Evolutionary conservation across 2,888 invertebrate genomes (phyloP).

Genomic region (Tanytarsus gracilentus): DNA sequence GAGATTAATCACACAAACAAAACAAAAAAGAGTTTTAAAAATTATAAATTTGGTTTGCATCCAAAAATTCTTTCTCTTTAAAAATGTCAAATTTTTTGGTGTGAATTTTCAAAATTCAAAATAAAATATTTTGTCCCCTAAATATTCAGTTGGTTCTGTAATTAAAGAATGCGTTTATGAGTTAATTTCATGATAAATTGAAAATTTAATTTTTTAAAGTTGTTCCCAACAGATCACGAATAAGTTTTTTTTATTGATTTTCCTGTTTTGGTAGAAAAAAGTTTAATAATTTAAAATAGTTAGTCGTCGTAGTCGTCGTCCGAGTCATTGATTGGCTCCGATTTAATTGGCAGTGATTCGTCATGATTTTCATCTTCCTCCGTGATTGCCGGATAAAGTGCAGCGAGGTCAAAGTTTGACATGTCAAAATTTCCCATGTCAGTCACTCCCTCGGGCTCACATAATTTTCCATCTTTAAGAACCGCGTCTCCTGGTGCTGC

Average conservation of each 20-base stretch:
- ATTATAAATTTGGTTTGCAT: no score
- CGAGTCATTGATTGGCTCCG: background rate
- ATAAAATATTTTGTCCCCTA: no score
- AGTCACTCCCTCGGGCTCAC: background rate
- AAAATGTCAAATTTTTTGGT: no score
- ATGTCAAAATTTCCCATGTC: background rate
- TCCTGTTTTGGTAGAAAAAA: background rate
- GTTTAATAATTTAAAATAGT: background rate
- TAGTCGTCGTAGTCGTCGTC: background rate
- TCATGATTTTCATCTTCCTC: background rate
- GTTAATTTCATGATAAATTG: no score
- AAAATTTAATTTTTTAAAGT: no score
- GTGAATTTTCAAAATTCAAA: no score
- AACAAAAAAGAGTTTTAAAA: no score
- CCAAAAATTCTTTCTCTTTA: no score
- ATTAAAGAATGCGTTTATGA: no score
- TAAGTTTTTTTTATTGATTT: background rate
- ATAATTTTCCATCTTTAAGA: conserved; percentile 4
- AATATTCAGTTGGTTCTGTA: no score
- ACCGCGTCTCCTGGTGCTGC: conserved; percentile 1
- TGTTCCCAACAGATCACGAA: no score
- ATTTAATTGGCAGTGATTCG: conserved; percentile 6
- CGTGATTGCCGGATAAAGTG: background rate
- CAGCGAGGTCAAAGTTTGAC: background rate
- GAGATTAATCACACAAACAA: no score